Evolutionary conservation across 2,888 invertebrate genomes (phyloP).

Genomic region (Lepidocyrtinus sp.): DNA sequence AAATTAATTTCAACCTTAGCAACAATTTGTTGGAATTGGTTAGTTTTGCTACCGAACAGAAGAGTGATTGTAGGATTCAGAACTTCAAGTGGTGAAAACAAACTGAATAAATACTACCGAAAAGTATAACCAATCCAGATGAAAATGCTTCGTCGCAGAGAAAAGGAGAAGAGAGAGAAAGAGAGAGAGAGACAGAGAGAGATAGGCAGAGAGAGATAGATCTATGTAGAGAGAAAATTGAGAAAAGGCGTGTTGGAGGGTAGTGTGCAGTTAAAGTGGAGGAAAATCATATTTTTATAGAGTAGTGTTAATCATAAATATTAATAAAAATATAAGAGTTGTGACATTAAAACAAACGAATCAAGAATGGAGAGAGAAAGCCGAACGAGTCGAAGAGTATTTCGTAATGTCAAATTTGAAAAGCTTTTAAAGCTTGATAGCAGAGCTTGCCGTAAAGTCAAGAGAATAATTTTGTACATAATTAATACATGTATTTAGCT

Average conservation of each 20-base stretch:
- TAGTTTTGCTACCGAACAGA: no score
- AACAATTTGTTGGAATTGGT: no score
- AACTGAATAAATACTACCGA: no score
- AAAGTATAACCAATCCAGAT: no score
- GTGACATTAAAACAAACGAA: constrained; percentile 14
- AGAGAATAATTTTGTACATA: background rate
- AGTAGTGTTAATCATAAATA: background rate
- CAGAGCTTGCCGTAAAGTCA: no score
- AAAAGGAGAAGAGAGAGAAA: constrained; percentile 36
- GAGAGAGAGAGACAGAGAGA: constrained; percentile 23
- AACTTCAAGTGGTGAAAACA: no score
- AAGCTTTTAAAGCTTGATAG: background rate
- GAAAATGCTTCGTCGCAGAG: background rate
- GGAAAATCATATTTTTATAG: background rate
- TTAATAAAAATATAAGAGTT: background rate
- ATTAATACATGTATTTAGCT: no score
- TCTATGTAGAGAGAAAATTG: constrained; percentile 14
- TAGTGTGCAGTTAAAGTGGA: constrained; percentile 21
- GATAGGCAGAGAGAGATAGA: constrained; percentile 5
- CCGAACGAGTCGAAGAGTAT: constrained; percentile 26
- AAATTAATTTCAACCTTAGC: no score
- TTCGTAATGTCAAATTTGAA: background rate
- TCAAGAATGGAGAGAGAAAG: constrained; percentile 51
- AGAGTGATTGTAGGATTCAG: no score
- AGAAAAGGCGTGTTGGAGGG: constrained; percentile 37